Evolutionary conservation across 2,888 invertebrate genomes (phyloP).

Genomic region (Temnothorax unifasciatus): DNA sequence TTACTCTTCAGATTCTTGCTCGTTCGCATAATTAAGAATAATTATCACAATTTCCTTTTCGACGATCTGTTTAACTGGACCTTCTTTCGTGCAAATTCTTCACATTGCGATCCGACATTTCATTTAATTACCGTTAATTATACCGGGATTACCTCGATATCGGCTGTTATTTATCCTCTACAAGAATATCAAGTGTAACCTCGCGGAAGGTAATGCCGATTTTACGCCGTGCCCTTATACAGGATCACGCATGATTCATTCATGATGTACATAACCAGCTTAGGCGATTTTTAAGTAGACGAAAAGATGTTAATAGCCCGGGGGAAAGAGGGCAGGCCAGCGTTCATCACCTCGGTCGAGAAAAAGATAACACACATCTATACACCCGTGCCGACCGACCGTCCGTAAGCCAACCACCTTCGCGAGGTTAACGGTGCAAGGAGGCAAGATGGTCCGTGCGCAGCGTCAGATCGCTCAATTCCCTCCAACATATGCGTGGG

Average conservation of each 20-base stretch:
- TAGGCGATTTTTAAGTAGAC: conserved; percentile 16
- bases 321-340: conserved; percentile 46
- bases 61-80: neutral
- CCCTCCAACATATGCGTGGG: conserved; percentile 78
- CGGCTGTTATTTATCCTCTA: conserved; percentile 10
- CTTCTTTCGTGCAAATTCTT: neutral
- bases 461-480: conserved; percentile 79
- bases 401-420: conserved; percentile 59
- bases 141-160: neutral
- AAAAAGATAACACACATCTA: conserved; percentile 40
- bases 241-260: conserved; percentile 45
- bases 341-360: conserved; percentile 42
- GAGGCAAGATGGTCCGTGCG: conserved; percentile 63
- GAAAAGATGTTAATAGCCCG: conserved; percentile 43
- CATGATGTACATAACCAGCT: conserved; percentile 26
- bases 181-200: neutral
- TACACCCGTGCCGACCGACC: conserved; percentile 24
- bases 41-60: conserved; percentile 2
- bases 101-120: neutral
- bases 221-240: conserved; percentile 42
- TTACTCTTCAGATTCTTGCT: neutral
- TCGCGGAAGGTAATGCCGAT: conserved; percentile 21
- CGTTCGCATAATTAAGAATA: neutral
- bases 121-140: neutral
- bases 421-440: conserved; percentile 74